phyloP scores from a whole-genome alignment of 2,113 vertebrate genomes.

The Peucedramus taeniatus region DNA sequence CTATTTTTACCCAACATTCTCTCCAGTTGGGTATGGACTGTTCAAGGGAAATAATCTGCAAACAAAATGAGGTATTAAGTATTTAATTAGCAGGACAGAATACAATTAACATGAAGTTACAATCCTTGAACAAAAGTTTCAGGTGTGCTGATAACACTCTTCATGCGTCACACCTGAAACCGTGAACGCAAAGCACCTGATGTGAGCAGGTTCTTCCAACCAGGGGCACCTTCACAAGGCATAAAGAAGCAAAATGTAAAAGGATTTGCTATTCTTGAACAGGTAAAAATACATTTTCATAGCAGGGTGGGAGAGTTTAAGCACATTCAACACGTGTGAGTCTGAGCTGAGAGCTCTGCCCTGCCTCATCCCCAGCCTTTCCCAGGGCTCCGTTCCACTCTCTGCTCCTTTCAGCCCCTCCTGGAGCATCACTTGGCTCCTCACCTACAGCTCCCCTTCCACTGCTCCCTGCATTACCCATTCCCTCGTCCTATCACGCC shows the following conservation, averaged over 20 bases:
- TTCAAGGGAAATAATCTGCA: not conserved
- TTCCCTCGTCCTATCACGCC: not conserved
- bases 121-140: not conserved
- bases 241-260: not conserved
- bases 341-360: not conserved
- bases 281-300: not conserved
- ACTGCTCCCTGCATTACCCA: not conserved
- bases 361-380: not conserved
- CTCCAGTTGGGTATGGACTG: not conserved
- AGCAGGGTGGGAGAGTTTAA: not conserved
- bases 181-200: not conserved
- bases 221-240: not conserved
- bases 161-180: not conserved
- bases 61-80: not conserved
- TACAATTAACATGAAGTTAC: not conserved
- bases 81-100: not conserved
- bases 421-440: not conserved
- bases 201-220: not conserved
- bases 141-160: not conserved
- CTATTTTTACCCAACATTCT: not conserved
- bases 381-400: not conserved
- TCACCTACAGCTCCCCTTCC: not conserved
- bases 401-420: not conserved
- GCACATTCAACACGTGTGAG: slow-evolving; percentile 1
- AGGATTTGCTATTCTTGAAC: not conserved